Evolutionary conservation across 2,113 vertebrate genomes (phyloP).

Genomic region (Catharus bicknelli): DNA sequence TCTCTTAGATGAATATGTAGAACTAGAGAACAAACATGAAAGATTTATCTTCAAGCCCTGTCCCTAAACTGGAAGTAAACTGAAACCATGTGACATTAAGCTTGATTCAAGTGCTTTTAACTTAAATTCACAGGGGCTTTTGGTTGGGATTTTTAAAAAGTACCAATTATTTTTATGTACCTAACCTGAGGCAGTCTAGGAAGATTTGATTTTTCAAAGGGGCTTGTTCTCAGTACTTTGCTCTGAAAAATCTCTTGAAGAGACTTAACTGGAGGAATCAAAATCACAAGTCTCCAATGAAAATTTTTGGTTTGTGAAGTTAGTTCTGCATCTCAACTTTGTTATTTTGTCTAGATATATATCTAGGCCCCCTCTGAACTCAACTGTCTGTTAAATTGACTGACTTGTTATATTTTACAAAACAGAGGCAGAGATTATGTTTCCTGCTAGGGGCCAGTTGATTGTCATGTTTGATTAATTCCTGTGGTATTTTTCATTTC

Average conservation of each 20-base stretch:
- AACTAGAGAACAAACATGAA: not conserved
- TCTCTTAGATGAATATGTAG: not conserved
- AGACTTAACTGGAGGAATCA: not conserved
- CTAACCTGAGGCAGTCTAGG: not conserved
- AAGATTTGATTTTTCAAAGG: not conserved
- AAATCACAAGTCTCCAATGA: not conserved
- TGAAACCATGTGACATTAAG: not conserved
- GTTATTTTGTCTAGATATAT: not conserved
- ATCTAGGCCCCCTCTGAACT: not conserved
- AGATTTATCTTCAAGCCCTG: not conserved
- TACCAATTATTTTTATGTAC: not conserved
- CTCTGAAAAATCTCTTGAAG: not conserved
- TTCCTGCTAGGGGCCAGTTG: not conserved
- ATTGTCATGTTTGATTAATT: not conserved
- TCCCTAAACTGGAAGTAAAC: not conserved
- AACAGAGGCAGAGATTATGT: not conserved
- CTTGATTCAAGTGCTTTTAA: not conserved
- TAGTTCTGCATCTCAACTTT: not conserved
- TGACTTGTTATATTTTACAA: not conserved
- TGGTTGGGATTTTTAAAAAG: not conserved
- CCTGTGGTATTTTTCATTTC: not conserved
- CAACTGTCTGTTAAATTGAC: not conserved
- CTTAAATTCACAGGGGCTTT: not conserved
- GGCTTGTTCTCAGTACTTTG: not conserved
- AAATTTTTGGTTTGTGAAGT: not conserved